Evolutionary conservation across 2,113 vertebrate species (phyloP).

Genomic region (Corythaeola cristata): DNA sequence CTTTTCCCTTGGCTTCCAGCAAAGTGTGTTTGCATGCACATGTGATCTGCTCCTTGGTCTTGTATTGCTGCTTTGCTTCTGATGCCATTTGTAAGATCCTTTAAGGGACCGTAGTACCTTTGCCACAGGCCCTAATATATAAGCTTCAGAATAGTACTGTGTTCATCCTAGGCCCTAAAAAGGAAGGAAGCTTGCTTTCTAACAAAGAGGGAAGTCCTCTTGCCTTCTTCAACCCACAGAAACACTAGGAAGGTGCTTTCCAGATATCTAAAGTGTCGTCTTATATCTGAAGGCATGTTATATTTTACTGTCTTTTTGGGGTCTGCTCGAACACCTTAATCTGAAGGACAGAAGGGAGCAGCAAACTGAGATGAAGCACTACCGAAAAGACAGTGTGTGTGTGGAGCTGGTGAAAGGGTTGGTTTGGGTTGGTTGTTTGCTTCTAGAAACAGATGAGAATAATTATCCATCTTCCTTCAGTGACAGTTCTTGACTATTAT

Average conservation of each 20-base stretch:
- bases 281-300: background rate
- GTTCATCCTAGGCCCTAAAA: background rate
- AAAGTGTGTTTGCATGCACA: background rate
- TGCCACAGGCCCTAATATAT: background rate
- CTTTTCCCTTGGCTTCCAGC: background rate
- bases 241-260: background rate
- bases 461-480: background rate
- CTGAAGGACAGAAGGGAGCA: background rate
- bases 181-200: background rate
- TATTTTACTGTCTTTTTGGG: background rate
- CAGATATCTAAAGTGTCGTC: background rate
- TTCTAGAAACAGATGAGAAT: background rate
- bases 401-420: background rate
- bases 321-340: background rate
- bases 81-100: background rate
- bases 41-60: background rate
- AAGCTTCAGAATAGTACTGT: background rate
- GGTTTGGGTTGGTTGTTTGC: background rate
- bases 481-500: background rate
- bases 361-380: background rate
- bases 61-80: background rate
- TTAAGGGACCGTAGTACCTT: background rate
- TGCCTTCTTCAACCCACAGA: background rate
- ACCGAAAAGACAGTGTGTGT: fast-evolving
- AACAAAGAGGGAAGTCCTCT: background rate